phyloP scores from a whole-genome alignment of 35 echinoderm and acorn worm species.

The Acanthaster planci region DNA sequence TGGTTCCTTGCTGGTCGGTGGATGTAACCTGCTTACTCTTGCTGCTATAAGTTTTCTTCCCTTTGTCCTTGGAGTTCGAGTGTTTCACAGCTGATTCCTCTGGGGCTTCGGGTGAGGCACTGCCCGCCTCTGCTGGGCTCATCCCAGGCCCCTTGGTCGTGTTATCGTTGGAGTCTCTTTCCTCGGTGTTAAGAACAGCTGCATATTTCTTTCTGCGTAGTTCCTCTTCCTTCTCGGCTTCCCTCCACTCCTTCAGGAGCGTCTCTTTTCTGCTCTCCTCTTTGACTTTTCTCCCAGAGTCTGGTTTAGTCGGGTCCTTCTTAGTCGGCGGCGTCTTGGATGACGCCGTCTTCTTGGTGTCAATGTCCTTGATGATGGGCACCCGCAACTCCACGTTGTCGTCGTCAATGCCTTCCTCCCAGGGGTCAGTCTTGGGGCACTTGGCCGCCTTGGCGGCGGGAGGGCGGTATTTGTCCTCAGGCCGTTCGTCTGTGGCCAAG shows the following conservation, averaged over 20 bases:
- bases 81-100: conserved; percentile 28
- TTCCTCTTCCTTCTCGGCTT: conserved; percentile 36
- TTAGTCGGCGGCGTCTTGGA: background rate
- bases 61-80: conserved; percentile 38
- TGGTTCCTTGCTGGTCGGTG: background rate
- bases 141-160: background rate
- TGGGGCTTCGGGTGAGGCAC: background rate
- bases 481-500: conserved; percentile 12
- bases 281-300: conserved; percentile 29
- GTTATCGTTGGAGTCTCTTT: conserved; percentile 8
- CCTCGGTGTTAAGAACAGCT: conserved; percentile 8
- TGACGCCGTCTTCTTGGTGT: background rate
- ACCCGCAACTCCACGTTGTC: background rate
- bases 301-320: background rate
- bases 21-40: conserved; percentile 37
- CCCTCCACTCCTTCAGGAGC: conserved; percentile 29
- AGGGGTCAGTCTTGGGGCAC: background rate
- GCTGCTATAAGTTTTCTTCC: conserved; percentile 37
- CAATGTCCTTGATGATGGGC: background rate
- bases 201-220: conserved; percentile 14
- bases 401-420: background rate
- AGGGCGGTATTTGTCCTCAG: background rate
- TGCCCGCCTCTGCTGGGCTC: background rate
- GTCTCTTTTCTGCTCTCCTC: conserved; percentile 22
- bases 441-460: background rate